phyloP scores from a whole-genome alignment of 2,113 vertebrate species.

The Mystacornis crossleyi region DNA sequence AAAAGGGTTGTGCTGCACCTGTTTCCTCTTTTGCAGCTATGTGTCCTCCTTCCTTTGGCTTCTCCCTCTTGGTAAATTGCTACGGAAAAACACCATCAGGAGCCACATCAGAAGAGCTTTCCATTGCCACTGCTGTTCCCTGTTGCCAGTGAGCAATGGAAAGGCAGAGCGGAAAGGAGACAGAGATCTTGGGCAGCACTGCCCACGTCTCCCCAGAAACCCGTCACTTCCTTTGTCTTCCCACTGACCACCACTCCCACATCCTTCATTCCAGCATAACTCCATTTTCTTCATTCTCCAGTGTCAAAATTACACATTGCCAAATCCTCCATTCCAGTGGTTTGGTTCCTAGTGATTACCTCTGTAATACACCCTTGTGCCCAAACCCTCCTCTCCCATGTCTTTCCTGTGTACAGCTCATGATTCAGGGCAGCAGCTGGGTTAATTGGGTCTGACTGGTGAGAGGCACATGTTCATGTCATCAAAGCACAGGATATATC shows the following conservation, averaged over 20 bases:
- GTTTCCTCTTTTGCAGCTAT: not conserved
- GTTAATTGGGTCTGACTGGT: not conserved
- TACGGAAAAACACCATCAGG: not conserved
- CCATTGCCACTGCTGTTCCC: not conserved
- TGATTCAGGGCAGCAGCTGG: not conserved
- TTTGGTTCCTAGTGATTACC: not conserved
- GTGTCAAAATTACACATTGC: rapidly evolving
- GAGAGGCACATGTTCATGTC: not conserved
- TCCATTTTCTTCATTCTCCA: not conserved
- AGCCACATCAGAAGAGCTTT: not conserved
- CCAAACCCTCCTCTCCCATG: not conserved
- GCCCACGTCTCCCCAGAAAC: not conserved
- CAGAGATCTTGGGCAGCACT: not conserved
- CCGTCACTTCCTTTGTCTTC: not conserved
- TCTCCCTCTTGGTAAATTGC: not conserved
- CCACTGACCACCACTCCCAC: no score
- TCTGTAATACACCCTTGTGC: not conserved
- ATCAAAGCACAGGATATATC: not conserved
- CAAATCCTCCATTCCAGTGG: not conserved
- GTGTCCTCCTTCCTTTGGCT: rapidly evolving
- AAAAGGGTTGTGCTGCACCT: rapidly evolving
- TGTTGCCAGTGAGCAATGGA: not conserved
- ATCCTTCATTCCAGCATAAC: not conserved
- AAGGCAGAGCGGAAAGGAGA: not conserved
- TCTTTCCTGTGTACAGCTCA: not conserved